Base-by-base conservation (phyloP, 2,888 invertebrate species). In the Malthinus flaveolus region DNA sequence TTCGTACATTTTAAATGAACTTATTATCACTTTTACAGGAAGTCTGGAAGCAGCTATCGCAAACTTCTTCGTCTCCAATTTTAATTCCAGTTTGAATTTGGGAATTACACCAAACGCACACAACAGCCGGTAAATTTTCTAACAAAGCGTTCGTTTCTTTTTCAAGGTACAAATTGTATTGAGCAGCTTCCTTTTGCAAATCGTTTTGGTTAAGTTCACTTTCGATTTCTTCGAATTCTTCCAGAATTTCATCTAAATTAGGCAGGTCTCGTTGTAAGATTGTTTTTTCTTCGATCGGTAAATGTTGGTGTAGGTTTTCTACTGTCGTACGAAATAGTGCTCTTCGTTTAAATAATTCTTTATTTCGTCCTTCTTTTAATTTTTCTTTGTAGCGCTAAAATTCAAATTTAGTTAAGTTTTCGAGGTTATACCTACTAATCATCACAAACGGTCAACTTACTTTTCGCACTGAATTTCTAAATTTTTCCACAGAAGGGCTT, bases 171-270 rank as follows among this genome's bases (percentile, higher is more conserved):
- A 47, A 47, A 48, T 64, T 42, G 46, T 68, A 61, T 5, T 63
- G 45, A 5, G 68, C 67, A 31, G 53, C 66, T 64, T 67, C 59
- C 9, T 61, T 49, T 44, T 67, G 58, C 35, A 69, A 37, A 66
- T 70, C 69, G 10, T 68, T 57, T 10, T 57, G 23, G 32, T 60
- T 47, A 39, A 62, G 42, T 39, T 65, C 65, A 10, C 52, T 49
- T 42, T 75, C 69, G 8, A 74, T 64, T 60, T 71, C 65, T 33
- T 63, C 56, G 12, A 74, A 52, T 5, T 73, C 39, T 9, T 66
- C 61, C 12, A 64, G 59, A 1, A 74, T 65, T 50, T 72, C 71
- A 7, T 70, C 65, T 9, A 64, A 57, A 46, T 66, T 56, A 45
- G 72, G 59, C 23, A 71, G 60, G 53, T 4, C 68, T 62, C 53